phyloP scores from a whole-genome alignment of 2,113 vertebrate genomes.

The Atlantisia rogersi region DNA sequence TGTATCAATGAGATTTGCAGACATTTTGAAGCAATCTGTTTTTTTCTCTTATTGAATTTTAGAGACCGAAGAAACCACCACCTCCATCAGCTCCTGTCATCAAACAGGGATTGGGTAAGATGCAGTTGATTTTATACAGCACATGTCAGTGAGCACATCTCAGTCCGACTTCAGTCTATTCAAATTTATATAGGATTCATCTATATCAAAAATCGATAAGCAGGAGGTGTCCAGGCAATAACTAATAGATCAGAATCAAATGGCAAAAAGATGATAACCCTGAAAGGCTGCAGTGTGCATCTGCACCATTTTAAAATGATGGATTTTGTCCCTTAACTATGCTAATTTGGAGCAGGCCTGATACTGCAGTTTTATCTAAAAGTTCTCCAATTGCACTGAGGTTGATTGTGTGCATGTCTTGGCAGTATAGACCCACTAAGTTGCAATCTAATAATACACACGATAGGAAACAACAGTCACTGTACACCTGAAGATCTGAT shows the following conservation, averaged over 20 bases:
- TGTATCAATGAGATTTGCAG: not conserved
- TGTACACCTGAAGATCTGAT: not conserved
- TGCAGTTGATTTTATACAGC: not conserved
- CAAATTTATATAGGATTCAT: not conserved
- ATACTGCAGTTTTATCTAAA: not conserved
- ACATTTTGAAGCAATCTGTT: constrained; percentile 44
- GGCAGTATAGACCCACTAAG: not conserved
- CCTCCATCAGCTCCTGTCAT: constrained; percentile 88
- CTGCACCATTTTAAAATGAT: not conserved
- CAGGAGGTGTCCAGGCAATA: not conserved
- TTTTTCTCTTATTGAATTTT: constrained; percentile 61
- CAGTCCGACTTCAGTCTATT: not conserved
- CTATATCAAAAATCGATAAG: not conserved
- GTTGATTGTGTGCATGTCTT: not conserved
- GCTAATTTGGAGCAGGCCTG: not conserved
- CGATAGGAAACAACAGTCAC: not conserved
- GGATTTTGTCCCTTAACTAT: not conserved
- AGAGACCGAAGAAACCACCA: constrained; percentile 99
- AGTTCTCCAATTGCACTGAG: not conserved
- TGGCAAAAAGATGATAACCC: not conserved
- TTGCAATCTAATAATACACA: not conserved
- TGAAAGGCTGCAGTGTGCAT: not conserved
- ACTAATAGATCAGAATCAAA: not conserved
- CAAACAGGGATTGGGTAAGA: constrained; percentile 90
- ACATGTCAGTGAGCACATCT: not conserved